These are phyloP conservation scores for Phyllostomus discolor DNA, from an alignment of 2,113 vertebrate species.

Conservation along the genomic window DNA sequence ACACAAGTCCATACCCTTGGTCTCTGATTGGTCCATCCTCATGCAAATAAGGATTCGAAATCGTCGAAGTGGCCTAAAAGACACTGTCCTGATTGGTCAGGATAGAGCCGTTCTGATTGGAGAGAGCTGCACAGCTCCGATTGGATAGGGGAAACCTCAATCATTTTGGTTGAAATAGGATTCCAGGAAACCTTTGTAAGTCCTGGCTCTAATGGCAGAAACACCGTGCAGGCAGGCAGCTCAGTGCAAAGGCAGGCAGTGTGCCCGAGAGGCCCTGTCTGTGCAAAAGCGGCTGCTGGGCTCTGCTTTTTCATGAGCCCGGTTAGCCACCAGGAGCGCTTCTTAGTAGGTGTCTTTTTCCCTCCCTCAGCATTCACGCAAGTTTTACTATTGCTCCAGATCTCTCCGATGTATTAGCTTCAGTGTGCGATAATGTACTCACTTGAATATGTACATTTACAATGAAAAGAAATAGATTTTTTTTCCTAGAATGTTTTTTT, in stretches of 20 bases:
- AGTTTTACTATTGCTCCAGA: neutral
- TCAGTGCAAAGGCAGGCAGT: neutral
- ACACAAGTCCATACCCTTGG: neutral
- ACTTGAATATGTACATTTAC: neutral
- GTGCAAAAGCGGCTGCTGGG: neutral
- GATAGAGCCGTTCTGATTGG: neutral
- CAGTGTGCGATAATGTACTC: fast-evolving
- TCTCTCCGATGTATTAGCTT: neutral
- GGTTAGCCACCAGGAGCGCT: neutral
- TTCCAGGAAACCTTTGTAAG: neutral
- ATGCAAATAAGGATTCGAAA: neutral
- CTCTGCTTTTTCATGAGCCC: neutral
- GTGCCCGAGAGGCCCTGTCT: too few species aligned
- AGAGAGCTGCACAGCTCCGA: neutral
- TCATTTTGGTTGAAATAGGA: neutral
- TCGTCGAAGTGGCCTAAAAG: neutral
- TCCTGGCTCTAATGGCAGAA: neutral
- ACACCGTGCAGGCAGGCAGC: neutral
- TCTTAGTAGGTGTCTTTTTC: neutral
- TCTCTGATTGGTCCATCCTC: neutral
- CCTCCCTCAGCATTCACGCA: neutral
- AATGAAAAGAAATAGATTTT: neutral
- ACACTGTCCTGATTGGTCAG: neutral
- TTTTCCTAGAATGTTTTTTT: neutral
- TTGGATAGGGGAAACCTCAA: neutral